Base-by-base conservation (phyloP, 2,888 invertebrate genomes). In the Myathropa florea region DNA sequence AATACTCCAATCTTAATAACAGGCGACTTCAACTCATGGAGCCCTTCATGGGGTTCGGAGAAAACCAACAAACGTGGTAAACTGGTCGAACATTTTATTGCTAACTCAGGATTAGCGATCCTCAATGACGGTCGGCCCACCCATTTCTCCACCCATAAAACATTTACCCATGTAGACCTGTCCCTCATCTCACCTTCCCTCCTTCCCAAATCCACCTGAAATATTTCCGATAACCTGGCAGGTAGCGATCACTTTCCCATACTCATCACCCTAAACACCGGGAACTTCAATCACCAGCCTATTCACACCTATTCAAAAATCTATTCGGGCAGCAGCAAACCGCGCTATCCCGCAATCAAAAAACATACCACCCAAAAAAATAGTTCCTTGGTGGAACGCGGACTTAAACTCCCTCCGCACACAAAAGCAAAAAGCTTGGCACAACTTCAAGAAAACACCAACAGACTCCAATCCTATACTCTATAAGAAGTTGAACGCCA, bases 21-120 rank as follows among this genome's bases (percentile, higher is more conserved):
- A n/a, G n/a, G n/a, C n/a, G 72, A 77, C 24, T 57, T 84, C 6
- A 75, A 75, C 36, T 39, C 64, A 18, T 84, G 67, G 65, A 85
- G 72, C 24, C 55, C 85, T 10, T 36, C 77, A 14, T 81, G 68
- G 80, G 84, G 76, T 6, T 80, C 72, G 2, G 14, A 23, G 24
- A 70, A 59, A 12, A 59, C 23, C 26, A 84, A 84, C 28, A 55
- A 75, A 4, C 7, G 65, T 2, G n/a, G n/a, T n/a, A n/a, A n/a
- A n/a, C n/a, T n/a, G n/a, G n/a, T n/a, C n/a, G n/a, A n/a, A n/a
- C n/a, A n/a, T n/a, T n/a, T n/a, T n/a, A 60, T 75, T 26, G 6
- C 75, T 9, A 57, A 61, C 3, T 21, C n/a, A n/a, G n/a, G n/a
- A n/a, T n/a, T 87, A 28, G 57, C 70, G 3, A 65, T 80, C 6